Conservation (phyloP, 2,113 vertebrate genomes). For the Orthonyx spaldingii region DNA sequence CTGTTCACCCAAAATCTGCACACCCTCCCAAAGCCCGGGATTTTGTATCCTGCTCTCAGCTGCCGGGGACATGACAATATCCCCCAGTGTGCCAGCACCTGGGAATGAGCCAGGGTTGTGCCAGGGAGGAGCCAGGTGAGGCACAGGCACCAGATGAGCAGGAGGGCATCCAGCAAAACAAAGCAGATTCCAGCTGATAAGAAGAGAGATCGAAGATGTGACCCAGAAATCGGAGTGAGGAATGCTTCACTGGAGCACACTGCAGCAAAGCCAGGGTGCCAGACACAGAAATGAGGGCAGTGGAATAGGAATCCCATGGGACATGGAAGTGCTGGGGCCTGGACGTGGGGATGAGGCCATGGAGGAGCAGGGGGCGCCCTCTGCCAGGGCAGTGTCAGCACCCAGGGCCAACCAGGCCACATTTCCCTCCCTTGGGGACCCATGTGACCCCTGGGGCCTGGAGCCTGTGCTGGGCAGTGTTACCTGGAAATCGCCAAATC, state of each 20-base stretch:
- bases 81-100: neutral
- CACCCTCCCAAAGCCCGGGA: neutral
- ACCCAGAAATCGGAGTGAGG: neutral
- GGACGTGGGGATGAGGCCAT: rapidly evolving
- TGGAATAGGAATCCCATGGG: rapidly evolving
- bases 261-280: neutral
- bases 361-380: neutral
- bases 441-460: rapidly evolving
- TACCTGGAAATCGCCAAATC: neutral
- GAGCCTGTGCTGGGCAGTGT: neutral
- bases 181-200: neutral
- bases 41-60: neutral
- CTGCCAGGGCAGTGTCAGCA: neutral
- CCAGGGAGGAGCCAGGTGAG: neutral
- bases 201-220: neutral
- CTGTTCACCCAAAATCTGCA: slow-evolving; percentile 26
- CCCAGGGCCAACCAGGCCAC: neutral
- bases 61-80: neutral
- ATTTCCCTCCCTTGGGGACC: neutral
- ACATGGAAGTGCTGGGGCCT: neutral
- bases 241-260: neutral
- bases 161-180: neutral
- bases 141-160: neutral
- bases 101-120: neutral
- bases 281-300: neutral